Conservation (phyloP, 2,888 invertebrate species). For the Campoplex nolae region DNA sequence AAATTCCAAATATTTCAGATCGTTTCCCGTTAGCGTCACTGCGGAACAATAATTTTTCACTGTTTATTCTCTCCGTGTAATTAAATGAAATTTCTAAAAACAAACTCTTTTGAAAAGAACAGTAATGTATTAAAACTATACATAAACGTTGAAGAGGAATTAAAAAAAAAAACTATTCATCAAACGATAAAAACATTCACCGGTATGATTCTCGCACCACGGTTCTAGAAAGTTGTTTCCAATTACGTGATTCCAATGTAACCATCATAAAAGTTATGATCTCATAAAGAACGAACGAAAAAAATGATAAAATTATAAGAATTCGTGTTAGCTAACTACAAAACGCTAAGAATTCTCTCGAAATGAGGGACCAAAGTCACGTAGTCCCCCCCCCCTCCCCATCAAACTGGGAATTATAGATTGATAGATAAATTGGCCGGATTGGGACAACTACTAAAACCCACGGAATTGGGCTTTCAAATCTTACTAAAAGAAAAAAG, state of each 20-base stretch:
- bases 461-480: no score
- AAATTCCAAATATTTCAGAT: no score
- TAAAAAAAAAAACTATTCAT: neutral
- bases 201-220: neutral
- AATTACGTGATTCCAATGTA: neutral
- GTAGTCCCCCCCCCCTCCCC: no score
- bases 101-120: neutral
- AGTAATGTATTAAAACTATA: no score
- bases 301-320: neutral
- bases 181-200: no score
- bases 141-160: no score
- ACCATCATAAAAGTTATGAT: neutral
- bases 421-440: no score
- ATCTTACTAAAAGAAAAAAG: neutral
- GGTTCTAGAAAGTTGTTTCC: neutral
- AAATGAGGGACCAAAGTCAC: neutral
- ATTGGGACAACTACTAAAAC: no score
- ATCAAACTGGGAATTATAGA: no score
- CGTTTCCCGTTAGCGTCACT: no score
- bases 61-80: no score
- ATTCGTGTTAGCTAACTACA: neutral
- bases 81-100: neutral
- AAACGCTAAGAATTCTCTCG: neutral
- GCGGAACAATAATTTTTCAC: no score
- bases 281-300: neutral